Base-by-base conservation (phyloP, 2,888 invertebrate genomes). In the Amphipoea lucens region DNA sequence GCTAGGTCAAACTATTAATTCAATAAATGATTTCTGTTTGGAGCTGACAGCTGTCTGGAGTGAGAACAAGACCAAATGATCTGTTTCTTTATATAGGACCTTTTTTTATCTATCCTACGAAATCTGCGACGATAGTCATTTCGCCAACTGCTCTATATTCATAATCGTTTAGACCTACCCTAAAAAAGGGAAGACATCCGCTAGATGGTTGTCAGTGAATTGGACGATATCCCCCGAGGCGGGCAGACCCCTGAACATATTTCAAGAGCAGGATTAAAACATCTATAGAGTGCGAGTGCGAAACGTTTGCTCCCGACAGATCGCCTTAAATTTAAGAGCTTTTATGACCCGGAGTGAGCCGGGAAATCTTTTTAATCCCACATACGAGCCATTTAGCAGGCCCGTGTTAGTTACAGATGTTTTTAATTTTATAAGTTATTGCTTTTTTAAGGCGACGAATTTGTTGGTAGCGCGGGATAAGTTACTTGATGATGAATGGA, bases 231-330 rank as follows among this genome's bases (percentile, higher is more conserved):
- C 92, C 93, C 90, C 89, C 81, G 75, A 72, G 76, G 79, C 81
- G 70, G 78, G 71, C 74, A 74, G 60, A 78, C 84, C 93, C 94
- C 89, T 89, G 85, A 93, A 94, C 96, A 96, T 96, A 96, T 96
- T 96, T 96, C 96, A 96, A 96, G 96, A 93, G 94, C 95, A 94
- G 96, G 96, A 96, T 96, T 96, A 96, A 94, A 94, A 91, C 93
- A 94, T 94, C 93, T 93, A 92, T 93, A 92, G 93, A 95, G 96
- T 95, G 96, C 95, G 96, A 96, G 95, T 94, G 93, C 93, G 92
- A 92, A 93, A 91, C 94, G 95, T 94, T 94, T 96, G 96, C 90
- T 89, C 87, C 92, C 94, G 96, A 96, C 96, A 96, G 95, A 95
- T 95, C 94, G 93, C 91, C 92, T 93, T 95, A 95, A 95, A 96